Evolutionary conservation across 2,113 vertebrate genomes (phyloP).

Genomic region (Meriones unguiculatus): DNA sequence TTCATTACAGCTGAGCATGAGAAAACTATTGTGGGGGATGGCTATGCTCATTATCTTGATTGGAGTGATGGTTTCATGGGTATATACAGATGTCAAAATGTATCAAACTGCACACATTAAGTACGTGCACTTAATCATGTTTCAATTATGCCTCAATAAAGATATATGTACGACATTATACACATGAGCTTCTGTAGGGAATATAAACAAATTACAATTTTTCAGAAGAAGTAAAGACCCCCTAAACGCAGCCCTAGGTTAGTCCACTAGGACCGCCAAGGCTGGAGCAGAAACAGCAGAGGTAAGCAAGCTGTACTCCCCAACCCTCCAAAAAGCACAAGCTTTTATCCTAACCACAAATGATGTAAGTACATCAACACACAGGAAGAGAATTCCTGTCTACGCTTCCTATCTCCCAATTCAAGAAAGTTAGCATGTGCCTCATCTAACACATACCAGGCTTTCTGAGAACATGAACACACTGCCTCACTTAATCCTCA

Average conservation of each 20-base stretch:
- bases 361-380: neutral
- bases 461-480: conserved; percentile 4
- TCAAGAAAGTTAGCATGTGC: neutral
- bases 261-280: neutral
- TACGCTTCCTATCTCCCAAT: neutral
- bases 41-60: conserved; percentile 58
- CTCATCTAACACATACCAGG: neutral
- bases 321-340: neutral
- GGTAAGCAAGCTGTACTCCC: neutral
- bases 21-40: conserved; percentile 23
- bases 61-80: conserved; percentile 60
- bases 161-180: neutral
- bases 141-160: conserved; percentile 69
- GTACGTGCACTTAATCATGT: neutral
- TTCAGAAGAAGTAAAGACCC: conserved; percentile 26
- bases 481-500: neutral
- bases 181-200: conserved; percentile 17
- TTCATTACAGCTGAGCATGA: conserved; percentile 11
- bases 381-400: neutral
- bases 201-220: conserved; percentile 66
- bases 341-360: neutral
- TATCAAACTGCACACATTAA: conserved; percentile 41
- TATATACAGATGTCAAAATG: conserved; percentile 58
- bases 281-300: neutral
- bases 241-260: neutral